Percentiles rank a stretch among this genome's conserved stretches.
Evolutionary conservation across 2,797 vertebrate genomes (phyloP).

Genomic region (Falco berigora): DNA sequence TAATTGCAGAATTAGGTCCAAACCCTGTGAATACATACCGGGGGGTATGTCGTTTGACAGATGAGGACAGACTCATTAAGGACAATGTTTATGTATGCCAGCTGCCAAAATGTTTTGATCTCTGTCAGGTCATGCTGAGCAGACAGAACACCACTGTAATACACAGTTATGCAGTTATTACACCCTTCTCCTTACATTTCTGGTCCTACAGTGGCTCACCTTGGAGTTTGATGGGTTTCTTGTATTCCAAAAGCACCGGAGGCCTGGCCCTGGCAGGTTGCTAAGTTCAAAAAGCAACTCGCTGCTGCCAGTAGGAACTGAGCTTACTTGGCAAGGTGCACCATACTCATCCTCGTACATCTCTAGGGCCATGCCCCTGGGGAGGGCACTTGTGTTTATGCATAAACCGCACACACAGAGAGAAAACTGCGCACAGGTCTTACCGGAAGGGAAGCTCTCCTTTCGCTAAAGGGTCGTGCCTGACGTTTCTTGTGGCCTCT

Average conservation of each 20-base stretch:
- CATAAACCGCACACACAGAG: background rate
- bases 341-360: background rate
- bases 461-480: constrained; percentile 59
- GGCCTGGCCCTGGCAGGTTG: background rate
- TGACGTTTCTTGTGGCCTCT: constrained; percentile 77
- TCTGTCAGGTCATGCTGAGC: background rate
- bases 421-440: background rate
- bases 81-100: background rate
- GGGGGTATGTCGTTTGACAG: background rate
- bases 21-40: background rate
- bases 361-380: background rate
- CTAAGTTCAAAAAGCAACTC: background rate
- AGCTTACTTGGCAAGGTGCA: background rate
- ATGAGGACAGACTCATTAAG: background rate
- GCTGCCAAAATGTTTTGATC: background rate
- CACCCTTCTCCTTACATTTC: background rate
- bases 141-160: background rate
- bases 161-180: background rate
- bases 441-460: constrained; percentile 89
- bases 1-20: background rate
- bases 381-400: background rate
- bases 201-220: background rate
- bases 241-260: background rate
- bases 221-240: background rate
- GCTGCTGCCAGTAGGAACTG: background rate